Base-by-base conservation (phyloP, 2,888 invertebrate species). In the Torymus tubicola region DNA sequence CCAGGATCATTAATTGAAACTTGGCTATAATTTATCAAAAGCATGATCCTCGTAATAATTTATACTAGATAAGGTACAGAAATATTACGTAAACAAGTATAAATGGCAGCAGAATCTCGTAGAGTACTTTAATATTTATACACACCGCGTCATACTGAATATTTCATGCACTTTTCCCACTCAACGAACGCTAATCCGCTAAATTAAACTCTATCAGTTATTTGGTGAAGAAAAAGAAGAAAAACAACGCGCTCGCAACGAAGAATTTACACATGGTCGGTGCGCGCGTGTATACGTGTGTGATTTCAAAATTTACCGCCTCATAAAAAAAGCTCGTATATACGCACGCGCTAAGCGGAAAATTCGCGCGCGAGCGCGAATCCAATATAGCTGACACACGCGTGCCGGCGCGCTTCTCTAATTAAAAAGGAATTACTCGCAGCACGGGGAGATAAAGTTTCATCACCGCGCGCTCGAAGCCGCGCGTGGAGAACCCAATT, bases 401-500 rank as follows among this genome's bases (percentile, higher is more conserved):
- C n/a, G 14, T 31, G 3, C 31, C 10, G 58, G 24, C 16, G 31
- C 16, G 31, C 31, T 74, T 61, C 75, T 80, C 60, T 67, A 61
- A 67, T 76, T 71, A 76, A 76, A 72, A 65, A 42, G 70, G 21
- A 70, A 77, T 77, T 69, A 77, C 69, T 55, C 69, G 14, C 55
- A 24, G 24, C n/a, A 1, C 52, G 10, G 76, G 4, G 52, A 69
- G 69, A 69, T 68, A 76, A 69, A 76, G 68, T 55, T 61, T 69
- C 61, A 69, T 61, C 75, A 18, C 65, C 31, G 52, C 65, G 2
- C 24, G 2, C 31, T 31, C 31, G 31, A 3, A 31, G 31, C 31
- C 31, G 31, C 8, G 60, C 58, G 10, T 13, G 61, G 42, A 13
- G 31, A 67, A 50, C 16, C 67, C 72, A 61, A 50, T 63, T 72